phyloP scores from a whole-genome alignment of 2,113 vertebrate species.

The Bos taurus region ARS-UCD2.0 NC_037328.1:109880501-109881000 shows the following conservation, averaged over 20 bases:
- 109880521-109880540: neutral
- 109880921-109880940: neutral
- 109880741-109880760: neutral
- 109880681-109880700: neutral
- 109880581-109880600: neutral
- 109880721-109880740: neutral
- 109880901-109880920: neutral
- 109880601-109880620: neutral
- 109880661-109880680: neutral
- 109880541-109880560: neutral
- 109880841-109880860: neutral
- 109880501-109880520: neutral
- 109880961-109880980: neutral
- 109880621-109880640: neutral
- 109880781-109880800: neutral
- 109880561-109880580: neutral
- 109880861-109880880: neutral
- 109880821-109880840: neutral
- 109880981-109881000: neutral
- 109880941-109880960: neutral
- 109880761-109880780: neutral
- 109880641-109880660: conserved; percentile 7
- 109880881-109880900: neutral
- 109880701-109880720: neutral
- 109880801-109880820: neutral